These are phyloP conservation scores for Arion vulgaris DNA, from an alignment of 1,140 invertebrate species.

Conservation along the genomic window DNA sequence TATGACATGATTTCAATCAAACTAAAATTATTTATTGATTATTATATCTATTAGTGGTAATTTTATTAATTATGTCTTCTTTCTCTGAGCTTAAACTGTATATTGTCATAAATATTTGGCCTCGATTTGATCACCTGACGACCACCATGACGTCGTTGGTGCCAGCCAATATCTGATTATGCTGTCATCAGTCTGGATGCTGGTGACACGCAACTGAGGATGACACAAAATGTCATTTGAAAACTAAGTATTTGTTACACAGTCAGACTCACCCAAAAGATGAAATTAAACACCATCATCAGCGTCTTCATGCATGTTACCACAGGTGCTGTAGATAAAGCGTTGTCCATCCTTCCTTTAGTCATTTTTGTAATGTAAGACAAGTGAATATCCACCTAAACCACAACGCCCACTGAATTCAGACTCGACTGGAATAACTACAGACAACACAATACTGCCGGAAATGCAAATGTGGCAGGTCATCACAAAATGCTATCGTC, in stretches of 20 bases:
- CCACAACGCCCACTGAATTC: not conserved
- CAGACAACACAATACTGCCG: not conserved
- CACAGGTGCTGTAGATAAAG: conserved; percentile 74
- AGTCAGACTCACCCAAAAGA: conserved; percentile 81
- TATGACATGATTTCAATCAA: no score
- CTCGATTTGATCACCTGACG: not conserved
- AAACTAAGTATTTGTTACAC: not conserved
- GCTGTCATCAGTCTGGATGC: not conserved
- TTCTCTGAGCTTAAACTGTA: no score
- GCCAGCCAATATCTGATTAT: no score
- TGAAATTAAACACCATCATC: conserved; percentile 84
- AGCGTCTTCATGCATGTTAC: conserved; percentile 84
- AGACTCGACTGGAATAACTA: no score
- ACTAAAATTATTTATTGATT: no score
- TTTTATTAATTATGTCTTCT: no score
- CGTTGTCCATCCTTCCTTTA: conserved; percentile 53
- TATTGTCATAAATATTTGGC: not conserved
- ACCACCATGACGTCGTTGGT: not conserved
- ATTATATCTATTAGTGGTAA: no score
- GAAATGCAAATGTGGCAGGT: not conserved
- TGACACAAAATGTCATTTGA: not conserved
- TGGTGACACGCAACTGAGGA: not conserved
- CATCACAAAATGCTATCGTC: not conserved
- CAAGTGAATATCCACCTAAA: not conserved
- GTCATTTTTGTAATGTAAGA: conserved; percentile 45